These are phyloP conservation scores for Cinara cedri DNA, from an alignment of 2,888 invertebrate species.

Conservation along the genomic window DNA sequence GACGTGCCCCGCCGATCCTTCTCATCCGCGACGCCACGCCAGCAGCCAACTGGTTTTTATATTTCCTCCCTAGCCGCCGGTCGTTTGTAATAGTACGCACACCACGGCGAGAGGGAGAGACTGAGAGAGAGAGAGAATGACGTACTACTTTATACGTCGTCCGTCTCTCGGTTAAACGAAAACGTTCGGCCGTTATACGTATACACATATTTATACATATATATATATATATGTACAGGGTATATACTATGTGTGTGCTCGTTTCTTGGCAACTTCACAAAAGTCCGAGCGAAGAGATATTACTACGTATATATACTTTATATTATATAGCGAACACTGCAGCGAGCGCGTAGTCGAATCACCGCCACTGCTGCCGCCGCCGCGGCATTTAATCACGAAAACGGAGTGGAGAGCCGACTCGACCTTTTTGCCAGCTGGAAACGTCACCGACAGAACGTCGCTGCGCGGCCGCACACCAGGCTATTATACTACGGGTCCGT, in stretches of 20 bases:
- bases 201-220: no score
- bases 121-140: no score
- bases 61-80: neutral
- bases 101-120: no score
- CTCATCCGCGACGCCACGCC: neutral
- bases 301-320: neutral
- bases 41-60: constrained; percentile 54
- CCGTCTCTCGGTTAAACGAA: constrained; percentile 28
- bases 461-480: no score
- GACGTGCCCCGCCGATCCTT: constrained; percentile 3
- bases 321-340: neutral
- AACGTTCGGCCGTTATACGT: constrained; percentile 4
- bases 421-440: no score
- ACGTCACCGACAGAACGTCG: neutral
- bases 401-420: no score
- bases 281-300: constrained; percentile 3
- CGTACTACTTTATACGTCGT: no score
- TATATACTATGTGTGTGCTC: neutral
- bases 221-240: neutral
- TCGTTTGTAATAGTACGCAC: no score
- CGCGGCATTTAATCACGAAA: neutral
- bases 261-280: constrained; percentile 46
- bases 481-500: no score
- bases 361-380: neutral
- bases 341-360: neutral